Evolutionary conservation across 1,140 invertebrate species (phyloP), one percentile per base, ranked within the genome.

Genomic region (Drosophila mauritiana): DNA sequence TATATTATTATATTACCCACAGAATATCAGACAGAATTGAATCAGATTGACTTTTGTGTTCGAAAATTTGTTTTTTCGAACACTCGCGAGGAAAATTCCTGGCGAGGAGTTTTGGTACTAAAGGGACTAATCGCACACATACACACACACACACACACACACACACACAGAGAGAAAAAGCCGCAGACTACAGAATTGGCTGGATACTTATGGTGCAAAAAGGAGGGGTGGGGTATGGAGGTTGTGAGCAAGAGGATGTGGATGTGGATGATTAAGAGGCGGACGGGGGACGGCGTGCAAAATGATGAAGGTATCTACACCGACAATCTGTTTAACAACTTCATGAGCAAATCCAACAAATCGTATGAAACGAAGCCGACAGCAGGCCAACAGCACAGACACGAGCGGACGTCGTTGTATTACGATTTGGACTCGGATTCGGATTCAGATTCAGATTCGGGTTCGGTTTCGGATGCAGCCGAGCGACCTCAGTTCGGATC

Each of bases 261-360:
- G n/a, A 31, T 15, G 48, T 31, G 31, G 13, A 20, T 22, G 25
- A 27, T n/a, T 20, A n/a, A 37, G 31, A 55, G 52, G 46, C 15
- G 53, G 40, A 17, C 58, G 37, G 53, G 42, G 57, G 70, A 76
- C 59, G 65, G 78, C 67, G 78, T 75, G 77, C 78, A 80, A 82
- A 90, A 91, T 91, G 89, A 91, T 91, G 89, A 91, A 89, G 89
- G 89, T 88, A 91, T 86, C 85, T 90, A 91, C 82, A 91, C 90
- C 90, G 85, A 91, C 90, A 91, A 91, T 91, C 90, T 91, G 90
- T 91, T 91, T 91, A 91, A 91, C 90, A 91, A 91, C 90, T 91
- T 91, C 90, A 91, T 91, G 90, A 91, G 90, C 83, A 91, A 91
- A 91, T 91, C 90, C 90, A 91, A 91, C 90, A 90, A 91, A 91